Conservation (phyloP, 2,888 invertebrate genomes). For the Xylota sylvarum region DNA sequence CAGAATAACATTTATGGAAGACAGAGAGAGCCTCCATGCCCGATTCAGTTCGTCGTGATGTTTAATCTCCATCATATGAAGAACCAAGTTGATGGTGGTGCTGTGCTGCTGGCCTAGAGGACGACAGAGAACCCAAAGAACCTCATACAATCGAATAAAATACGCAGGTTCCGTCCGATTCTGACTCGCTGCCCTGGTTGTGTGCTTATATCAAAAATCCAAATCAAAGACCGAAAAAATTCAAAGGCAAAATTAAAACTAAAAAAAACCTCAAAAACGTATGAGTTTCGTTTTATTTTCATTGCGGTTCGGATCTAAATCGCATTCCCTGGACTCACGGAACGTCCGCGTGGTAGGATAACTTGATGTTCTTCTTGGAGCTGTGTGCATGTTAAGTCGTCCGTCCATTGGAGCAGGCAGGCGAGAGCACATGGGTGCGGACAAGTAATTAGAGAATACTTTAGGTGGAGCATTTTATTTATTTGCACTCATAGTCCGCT, state of each 20-base stretch:
- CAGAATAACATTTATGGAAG: conserved; percentile 24
- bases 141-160: conserved; percentile 16
- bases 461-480: conserved; percentile 74
- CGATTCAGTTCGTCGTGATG: conserved; percentile 34
- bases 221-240: conserved; percentile 46
- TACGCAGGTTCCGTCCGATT: conserved; percentile 1
- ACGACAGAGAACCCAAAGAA: background rate
- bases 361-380: conserved; percentile 45
- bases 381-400: conserved; percentile 37
- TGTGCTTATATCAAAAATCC: conserved; percentile 25
- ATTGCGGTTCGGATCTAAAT: conserved; percentile 47
- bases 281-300: conserved; percentile 33
- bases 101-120: too few relatives aligned
- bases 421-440: conserved; percentile 55
- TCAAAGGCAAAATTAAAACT: conserved; percentile 23
- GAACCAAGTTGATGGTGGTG: conserved; percentile 9
- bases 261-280: conserved; percentile 38
- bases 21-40: conserved; percentile 16
- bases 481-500: conserved; percentile 68
- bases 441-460: conserved; percentile 76
- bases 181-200: background rate
- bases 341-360: conserved; percentile 28
- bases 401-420: background rate
- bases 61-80: conserved; percentile 48
- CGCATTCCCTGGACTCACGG: conserved; percentile 35